Conservation (phyloP, 2,113 vertebrate species). For the Platichthys flesus region DNA sequence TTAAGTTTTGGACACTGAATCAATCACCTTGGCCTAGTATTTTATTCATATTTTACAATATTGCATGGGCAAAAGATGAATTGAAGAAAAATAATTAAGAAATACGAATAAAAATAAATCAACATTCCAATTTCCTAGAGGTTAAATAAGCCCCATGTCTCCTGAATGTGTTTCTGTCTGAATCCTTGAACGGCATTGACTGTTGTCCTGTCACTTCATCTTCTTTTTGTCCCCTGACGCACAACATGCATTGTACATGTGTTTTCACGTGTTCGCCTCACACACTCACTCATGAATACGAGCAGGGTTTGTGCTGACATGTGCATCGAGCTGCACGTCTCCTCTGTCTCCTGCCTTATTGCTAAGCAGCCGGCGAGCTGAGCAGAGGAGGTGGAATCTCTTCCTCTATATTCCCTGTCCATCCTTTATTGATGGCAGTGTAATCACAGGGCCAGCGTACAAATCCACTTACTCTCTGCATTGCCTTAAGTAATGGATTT, state of each 20-base stretch:
- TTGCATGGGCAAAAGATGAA: not conserved
- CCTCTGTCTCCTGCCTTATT: slow-evolving; percentile 51
- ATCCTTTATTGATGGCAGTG: slow-evolving; percentile 85
- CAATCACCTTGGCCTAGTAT: not conserved
- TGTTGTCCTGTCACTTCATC: not conserved
- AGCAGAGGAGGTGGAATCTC: slow-evolving; percentile 67
- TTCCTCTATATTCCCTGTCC: slow-evolving; percentile 79
- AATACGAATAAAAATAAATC: not conserved
- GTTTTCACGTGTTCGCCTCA: slow-evolving; percentile 6
- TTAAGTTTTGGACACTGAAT: not conserved
- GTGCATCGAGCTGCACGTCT: slow-evolving; percentile 39
- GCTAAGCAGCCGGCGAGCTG: slow-evolving; percentile 58
- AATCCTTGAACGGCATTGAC: not conserved
- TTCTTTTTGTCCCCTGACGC: not conserved
- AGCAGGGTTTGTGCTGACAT: slow-evolving; percentile 2
- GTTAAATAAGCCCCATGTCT: not conserved
- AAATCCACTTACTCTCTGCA: slow-evolving; percentile 82
- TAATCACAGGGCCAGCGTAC: slow-evolving; percentile 83
- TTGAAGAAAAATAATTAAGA: not conserved
- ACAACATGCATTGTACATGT: slow-evolving; percentile 8
- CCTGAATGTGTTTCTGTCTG: not conserved
- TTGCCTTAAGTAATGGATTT: slow-evolving; percentile 88
- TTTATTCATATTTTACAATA: not conserved
- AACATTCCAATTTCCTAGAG: not conserved
- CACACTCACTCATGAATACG: not conserved